Evolutionary conservation across 2,888 invertebrate genomes (phyloP).

Genomic region (Phyto melanocephala): DNA sequence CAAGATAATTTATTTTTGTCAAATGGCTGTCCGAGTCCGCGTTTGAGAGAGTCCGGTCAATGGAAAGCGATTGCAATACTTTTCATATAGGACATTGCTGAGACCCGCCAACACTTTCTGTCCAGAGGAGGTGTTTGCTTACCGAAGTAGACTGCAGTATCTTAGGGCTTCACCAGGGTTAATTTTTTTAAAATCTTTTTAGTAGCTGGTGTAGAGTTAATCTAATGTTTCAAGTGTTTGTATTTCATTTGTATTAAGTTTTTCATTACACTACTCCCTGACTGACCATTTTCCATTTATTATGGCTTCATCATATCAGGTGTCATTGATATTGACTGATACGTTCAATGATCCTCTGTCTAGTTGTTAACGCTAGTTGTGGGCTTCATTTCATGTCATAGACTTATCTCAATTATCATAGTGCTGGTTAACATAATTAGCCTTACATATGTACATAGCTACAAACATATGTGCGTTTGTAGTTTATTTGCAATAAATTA

Average conservation of each 20-base stretch:
- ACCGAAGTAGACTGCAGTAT: too few relatives aligned
- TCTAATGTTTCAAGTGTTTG: neutral
- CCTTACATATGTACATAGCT: neutral
- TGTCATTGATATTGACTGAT: slow-evolving; percentile 61
- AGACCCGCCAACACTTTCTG: too few relatives aligned
- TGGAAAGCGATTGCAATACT: too few relatives aligned
- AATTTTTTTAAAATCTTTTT: neutral
- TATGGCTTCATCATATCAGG: slow-evolving; percentile 52
- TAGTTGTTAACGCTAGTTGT: neutral
- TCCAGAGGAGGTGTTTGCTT: too few relatives aligned
- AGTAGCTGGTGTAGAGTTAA: neutral
- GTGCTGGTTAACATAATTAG: neutral
- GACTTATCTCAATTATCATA: neutral
- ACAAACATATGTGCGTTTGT: too few relatives aligned
- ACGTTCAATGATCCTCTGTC: slow-evolving; percentile 60
- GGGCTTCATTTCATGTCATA: neutral
- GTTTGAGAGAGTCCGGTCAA: too few relatives aligned
- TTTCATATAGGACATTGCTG: too few relatives aligned
- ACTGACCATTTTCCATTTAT: slow-evolving; percentile 35
- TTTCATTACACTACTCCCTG: neutral
- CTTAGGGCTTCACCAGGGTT: too few relatives aligned
- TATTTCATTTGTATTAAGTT: neutral
- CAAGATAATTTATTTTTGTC: too few relatives aligned
- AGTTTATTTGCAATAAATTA: neutral
- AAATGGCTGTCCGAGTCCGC: too few relatives aligned